Conservation (phyloP, 2,113 vertebrate genomes). For the Proteles cristata region DNA sequence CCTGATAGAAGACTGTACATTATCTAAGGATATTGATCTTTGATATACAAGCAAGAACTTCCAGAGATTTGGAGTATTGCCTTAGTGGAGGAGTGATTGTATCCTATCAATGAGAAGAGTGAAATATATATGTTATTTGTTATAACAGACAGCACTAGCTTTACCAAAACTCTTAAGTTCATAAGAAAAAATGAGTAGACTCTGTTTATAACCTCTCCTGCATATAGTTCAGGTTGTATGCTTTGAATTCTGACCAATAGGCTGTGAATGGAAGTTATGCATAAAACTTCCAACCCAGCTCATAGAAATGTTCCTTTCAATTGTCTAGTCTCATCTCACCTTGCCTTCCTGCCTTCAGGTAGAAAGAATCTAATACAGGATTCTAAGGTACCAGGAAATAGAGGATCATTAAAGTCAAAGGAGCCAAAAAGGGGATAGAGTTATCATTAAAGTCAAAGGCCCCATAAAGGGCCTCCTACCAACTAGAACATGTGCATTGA, state of each 20-base stretch:
- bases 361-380: background rate
- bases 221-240: background rate
- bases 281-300: background rate
- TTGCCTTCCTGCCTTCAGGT: background rate
- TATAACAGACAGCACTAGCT: background rate
- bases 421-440: background rate
- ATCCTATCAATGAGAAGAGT: background rate
- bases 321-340: background rate
- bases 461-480: background rate
- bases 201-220: background rate
- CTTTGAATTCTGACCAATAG: slow-evolving; percentile 1
- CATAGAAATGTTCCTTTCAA: background rate
- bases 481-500: background rate
- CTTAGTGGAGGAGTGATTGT: background rate
- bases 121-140: background rate
- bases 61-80: background rate
- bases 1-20: background rate
- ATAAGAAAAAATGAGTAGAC: background rate
- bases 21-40: background rate
- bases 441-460: background rate
- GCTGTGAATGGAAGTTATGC: background rate
- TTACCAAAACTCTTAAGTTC: background rate
- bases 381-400: background rate
- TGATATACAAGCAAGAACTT: background rate
- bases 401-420: background rate